phyloP scores from a whole-genome alignment of 2,113 vertebrate species.

The Vidua macroura region DNA sequence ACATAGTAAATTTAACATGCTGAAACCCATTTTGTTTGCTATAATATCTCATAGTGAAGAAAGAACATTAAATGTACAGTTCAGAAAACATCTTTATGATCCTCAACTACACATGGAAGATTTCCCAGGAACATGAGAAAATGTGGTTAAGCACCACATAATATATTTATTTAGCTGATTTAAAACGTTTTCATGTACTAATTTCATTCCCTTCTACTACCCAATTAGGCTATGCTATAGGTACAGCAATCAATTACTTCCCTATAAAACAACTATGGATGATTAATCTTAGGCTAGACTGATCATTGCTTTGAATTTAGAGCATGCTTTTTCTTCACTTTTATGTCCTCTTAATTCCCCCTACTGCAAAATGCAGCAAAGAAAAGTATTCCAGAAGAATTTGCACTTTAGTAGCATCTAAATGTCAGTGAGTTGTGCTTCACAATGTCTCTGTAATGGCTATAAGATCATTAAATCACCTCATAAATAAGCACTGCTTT shows the following conservation, averaged over 20 bases:
- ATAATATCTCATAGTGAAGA: background rate
- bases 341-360: background rate
- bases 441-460: background rate
- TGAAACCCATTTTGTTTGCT: background rate
- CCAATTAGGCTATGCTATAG: background rate
- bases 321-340: background rate
- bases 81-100: background rate
- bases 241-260: background rate
- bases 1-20: background rate
- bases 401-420: background rate
- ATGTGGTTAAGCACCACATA: background rate
- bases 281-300: background rate
- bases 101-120: background rate
- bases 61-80: background rate
- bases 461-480: background rate
- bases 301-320: background rate
- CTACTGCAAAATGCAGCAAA: background rate
- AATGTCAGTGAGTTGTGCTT: background rate
- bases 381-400: background rate
- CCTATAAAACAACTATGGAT: background rate
- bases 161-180: constrained; percentile 1
- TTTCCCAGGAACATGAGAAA: background rate
- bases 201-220: background rate
- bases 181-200: background rate
- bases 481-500: background rate